A percentile compares a stretch with the other conserved stretches of the same genome.
Evolutionary conservation across 2,797 vertebrate species (phyloP).

Genomic region (Holocentrus rufus): DNA sequence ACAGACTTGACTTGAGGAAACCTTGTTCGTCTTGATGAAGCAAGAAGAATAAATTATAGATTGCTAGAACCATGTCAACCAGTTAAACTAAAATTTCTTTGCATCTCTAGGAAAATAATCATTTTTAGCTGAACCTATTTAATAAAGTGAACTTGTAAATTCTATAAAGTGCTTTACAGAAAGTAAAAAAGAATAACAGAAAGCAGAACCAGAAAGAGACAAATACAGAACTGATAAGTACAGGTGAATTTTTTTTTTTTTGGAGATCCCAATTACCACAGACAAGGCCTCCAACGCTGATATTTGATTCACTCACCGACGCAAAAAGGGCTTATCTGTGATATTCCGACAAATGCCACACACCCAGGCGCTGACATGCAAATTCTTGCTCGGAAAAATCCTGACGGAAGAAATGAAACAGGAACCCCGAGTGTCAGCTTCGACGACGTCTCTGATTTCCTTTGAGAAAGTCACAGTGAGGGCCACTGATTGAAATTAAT

Average conservation of each 20-base stretch:
- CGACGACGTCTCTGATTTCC: neutral
- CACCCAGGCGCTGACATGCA: neutral
- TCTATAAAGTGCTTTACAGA: neutral
- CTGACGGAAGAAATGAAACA: slow-evolving; percentile 17
- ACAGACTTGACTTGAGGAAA: slow-evolving; percentile 7
- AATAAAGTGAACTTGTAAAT: too few relatives aligned
- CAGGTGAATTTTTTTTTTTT: neutral
- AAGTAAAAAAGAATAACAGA: neutral
- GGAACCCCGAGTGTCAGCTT: neutral
- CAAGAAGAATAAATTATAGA: slow-evolving; percentile 3
- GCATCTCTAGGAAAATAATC: neutral
- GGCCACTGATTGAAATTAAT: neutral
- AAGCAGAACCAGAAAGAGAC: too few relatives aligned
- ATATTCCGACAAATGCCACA: slow-evolving; percentile 15
- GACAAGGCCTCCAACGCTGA: neutral
- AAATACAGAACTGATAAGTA: neutral
- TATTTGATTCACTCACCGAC: slow-evolving; percentile 7
- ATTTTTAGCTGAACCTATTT: too few relatives aligned
- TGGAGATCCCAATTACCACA: neutral
- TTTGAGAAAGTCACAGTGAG: neutral
- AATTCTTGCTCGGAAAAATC: slow-evolving; percentile 19
- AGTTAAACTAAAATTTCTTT: neutral
- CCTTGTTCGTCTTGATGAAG: slow-evolving; percentile 36
- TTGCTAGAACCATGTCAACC: neutral
- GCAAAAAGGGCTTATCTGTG: slow-evolving; percentile 1